phyloP scores from a whole-genome alignment of 2,797 vertebrate species.

The Pelochelys cantorii region DNA sequence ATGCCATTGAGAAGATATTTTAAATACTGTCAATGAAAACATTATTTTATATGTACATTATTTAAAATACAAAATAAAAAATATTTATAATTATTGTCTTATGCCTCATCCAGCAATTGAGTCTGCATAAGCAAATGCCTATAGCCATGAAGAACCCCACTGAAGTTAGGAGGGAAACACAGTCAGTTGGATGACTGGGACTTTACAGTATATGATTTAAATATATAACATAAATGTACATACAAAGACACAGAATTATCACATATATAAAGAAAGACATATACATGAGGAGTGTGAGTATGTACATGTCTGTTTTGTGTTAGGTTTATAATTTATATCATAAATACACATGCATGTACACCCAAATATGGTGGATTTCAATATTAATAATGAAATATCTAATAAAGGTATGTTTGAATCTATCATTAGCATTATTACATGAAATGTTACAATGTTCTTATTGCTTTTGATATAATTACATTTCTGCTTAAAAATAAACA shows the following conservation, averaged over 20 bases:
- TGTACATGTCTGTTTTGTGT: not conserved
- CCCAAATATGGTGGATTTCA: not conserved
- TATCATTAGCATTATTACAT: conserved; percentile 10
- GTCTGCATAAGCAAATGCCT: conserved; percentile 25
- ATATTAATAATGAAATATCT: conserved; percentile 14
- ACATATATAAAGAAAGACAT: not conserved
- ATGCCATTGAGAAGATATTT: not conserved
- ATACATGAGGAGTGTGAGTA: not conserved
- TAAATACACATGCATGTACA: not conserved
- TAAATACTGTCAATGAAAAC: not conserved
- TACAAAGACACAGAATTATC: not conserved
- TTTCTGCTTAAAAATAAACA: conserved; percentile 76
- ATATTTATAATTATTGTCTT: not conserved
- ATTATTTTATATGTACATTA: not conserved
- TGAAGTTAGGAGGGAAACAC: not conserved
- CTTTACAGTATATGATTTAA: not conserved
- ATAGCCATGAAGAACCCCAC: not conserved
- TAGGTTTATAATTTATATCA: not conserved
- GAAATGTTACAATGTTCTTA: conserved; percentile 51
- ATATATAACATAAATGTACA: not conserved
- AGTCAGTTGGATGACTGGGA: not conserved
- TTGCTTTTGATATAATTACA: conserved; percentile 67
- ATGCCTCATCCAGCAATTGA: conserved; percentile 1
- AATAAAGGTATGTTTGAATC: conserved; percentile 63
- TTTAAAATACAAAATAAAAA: no score